phyloP scores from a whole-genome alignment of 2,113 vertebrate species.

The Eurystomus gularis region DNA sequence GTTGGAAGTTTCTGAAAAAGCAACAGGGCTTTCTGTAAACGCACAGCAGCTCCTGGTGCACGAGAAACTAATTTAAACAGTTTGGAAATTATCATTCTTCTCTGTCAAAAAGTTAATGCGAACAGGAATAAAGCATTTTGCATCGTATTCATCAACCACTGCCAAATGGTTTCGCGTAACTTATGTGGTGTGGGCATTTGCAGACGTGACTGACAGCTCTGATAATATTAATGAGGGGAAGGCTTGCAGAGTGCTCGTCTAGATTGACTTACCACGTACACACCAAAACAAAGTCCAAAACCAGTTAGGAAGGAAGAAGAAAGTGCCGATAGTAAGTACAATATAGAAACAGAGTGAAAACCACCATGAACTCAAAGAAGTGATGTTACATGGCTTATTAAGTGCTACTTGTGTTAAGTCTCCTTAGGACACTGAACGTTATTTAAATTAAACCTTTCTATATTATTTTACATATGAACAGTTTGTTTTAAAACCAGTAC shows the following conservation, averaged over 20 bases:
- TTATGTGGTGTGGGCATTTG: background rate
- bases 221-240: background rate
- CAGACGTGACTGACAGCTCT: background rate
- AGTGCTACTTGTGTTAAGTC: background rate
- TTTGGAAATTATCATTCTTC: background rate
- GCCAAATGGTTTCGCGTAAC: background rate
- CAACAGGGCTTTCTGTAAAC: background rate
- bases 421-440: background rate
- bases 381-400: background rate
- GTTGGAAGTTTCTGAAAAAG: background rate
- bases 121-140: constrained; percentile 7
- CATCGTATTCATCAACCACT: background rate
- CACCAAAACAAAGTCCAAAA: background rate
- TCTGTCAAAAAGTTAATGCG: background rate
- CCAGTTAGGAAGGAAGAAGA: background rate
- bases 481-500: background rate
- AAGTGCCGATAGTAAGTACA: background rate
- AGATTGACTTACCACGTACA: background rate
- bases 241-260: background rate
- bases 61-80: background rate
- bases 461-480: background rate
- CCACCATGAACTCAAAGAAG: background rate
- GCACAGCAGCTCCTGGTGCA: background rate
- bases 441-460: background rate
- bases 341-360: background rate